Evolutionary conservation across 2,797 vertebrate species (phyloP).

Genomic region (Lagorchestes hirsutus): DNA sequence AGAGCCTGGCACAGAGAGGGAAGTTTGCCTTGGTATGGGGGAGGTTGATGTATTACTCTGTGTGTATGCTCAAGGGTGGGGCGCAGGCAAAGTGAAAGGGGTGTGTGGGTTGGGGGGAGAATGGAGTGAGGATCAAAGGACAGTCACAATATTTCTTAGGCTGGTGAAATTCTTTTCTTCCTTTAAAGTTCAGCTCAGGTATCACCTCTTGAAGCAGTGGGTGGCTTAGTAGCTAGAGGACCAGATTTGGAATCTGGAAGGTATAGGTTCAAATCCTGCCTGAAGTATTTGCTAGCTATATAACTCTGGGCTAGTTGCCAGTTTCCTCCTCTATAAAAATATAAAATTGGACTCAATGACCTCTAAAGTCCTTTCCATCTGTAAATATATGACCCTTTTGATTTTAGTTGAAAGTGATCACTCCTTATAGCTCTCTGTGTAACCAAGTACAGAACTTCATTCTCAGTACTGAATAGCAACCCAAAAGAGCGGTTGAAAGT

Average conservation of each 20-base stretch:
- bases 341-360: background rate
- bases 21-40: conserved; percentile 49
- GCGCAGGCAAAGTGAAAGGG: background rate
- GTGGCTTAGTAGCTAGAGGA: background rate
- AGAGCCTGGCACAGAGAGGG: conserved; percentile 28
- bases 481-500: background rate
- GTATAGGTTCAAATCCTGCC: background rate
- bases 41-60: background rate
- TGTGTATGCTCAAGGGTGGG: background rate
- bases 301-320: background rate
- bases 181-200: background rate
- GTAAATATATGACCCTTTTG: background rate
- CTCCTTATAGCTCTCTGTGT: background rate
- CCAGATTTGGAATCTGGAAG: background rate
- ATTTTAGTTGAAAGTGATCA: background rate
- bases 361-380: background rate
- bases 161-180: background rate
- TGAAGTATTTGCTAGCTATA: background rate
- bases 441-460: background rate
- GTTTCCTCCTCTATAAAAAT: background rate
- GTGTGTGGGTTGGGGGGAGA: background rate
- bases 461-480: background rate
- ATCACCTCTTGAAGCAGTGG: background rate
- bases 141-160: background rate
- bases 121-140: background rate